Percentiles rank a stretch among this genome's conserved stretches.
These are phyloP conservation scores for Drosophila quinaria DNA, from an alignment of 2,888 invertebrate genomes.

Conservation along the genomic window DNA sequence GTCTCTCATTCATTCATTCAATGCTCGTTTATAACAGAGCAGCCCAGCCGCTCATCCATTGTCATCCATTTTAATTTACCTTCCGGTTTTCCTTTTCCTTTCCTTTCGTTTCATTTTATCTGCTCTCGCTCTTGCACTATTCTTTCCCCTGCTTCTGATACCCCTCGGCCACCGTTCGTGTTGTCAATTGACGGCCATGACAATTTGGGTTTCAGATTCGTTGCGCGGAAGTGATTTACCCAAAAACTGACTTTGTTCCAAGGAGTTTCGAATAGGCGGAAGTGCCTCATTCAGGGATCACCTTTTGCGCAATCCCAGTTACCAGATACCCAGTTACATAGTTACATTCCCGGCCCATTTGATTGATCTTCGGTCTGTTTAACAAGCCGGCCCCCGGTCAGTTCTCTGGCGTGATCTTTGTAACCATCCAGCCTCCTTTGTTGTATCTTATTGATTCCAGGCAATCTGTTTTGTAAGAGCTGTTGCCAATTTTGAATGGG, in stretches of 20 bases:
- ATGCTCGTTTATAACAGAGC: slow-evolving; percentile 68
- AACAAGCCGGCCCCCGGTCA: slow-evolving; percentile 61
- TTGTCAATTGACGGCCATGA: slow-evolving; percentile 78
- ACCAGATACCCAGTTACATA: slow-evolving; percentile 1
- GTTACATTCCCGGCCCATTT: slow-evolving; percentile 21
- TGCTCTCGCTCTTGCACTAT: slow-evolving; percentile 6
- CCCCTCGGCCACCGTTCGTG: slow-evolving; percentile 46
- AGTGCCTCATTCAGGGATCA: slow-evolving; percentile 61
- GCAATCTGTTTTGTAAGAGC: slow-evolving; percentile 29
- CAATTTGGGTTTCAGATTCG: slow-evolving; percentile 74
- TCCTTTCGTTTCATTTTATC: slow-evolving; percentile 51
- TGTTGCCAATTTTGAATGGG: slow-evolving; percentile 54
- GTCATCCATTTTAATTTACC: slow-evolving; percentile 81
- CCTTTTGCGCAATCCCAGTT: slow-evolving; percentile 42
- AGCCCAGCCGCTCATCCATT: slow-evolving; percentile 66
- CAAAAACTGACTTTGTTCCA: slow-evolving; percentile 59
- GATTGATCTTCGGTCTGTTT: slow-evolving; percentile 69
- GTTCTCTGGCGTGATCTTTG: slow-evolving; percentile 69
- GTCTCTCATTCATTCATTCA: slow-evolving; percentile 67
- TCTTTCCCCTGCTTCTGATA: background rate
- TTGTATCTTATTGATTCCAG: slow-evolving; percentile 39
- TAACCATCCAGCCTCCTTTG: slow-evolving; percentile 31
- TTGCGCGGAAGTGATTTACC: slow-evolving; percentile 79
- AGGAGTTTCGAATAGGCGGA: slow-evolving; percentile 61
- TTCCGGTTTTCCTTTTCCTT: slow-evolving; percentile 73